Evolutionary conservation across 2,797 vertebrate genomes (phyloP), one percentile per base, ranked within the genome.

Genomic region (Girardinus metallicus): DNA sequence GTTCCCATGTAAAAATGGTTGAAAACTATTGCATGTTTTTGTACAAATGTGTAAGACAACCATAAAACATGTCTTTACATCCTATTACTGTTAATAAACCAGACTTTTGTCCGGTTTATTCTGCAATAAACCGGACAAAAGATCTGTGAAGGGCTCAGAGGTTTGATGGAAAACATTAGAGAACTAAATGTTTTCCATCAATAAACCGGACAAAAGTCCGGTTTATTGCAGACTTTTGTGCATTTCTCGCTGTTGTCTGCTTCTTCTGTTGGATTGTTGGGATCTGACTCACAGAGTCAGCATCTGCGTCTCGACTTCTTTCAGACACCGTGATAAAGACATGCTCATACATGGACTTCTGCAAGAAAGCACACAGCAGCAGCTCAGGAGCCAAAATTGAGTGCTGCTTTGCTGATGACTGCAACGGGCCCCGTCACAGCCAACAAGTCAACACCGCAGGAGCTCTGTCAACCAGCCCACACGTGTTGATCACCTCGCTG

Each of bases 301-400:
- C 62, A 18, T 41, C 23, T 57, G 29, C 55, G 6, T 51, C 74
- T 77, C 1, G 0, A 70, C 80, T 46, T 80, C 79, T 85, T 83
- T 80, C 94, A 97, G 97, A 96, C 93, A 97, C 96, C 0, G 71
- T 97, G 87, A 94, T 97, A 78, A 97, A 97, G 76, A 97, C 96
- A 0, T 97, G 97, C 86, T 91, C 96, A 21, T 97, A 97, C 93
- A 97, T 96, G 88, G 95, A 95, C 15, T 98, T 97, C 95, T 97
- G 97, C 4, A 96, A 97, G 46, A 97, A 96, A 84, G 96, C 95
- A 0, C 91, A 93, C 0, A 88, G 92, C 11, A 88, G 91, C 47
- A 90, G 4, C 9, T 3, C 93, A 0, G 96, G 93, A 36, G 93
- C 96, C 86, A 96, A 94, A 77, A 91, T 97, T 92, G 93, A 93